Conservation (phyloP, 2,797 vertebrate genomes). For the Pseudopleuronectes americanus region DNA sequence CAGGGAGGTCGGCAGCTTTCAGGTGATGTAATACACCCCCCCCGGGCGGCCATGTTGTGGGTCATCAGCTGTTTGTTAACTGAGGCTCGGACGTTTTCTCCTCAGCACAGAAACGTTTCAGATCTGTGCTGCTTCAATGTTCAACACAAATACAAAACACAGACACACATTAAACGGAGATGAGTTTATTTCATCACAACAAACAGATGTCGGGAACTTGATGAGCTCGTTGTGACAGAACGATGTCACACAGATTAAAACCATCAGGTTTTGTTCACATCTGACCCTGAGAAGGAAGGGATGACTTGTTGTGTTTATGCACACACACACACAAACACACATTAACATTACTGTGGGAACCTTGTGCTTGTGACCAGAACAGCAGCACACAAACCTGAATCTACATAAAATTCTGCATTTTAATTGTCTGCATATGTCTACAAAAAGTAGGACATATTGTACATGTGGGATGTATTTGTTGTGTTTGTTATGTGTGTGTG, state of each 20-base stretch:
- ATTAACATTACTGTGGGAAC: too few relatives aligned
- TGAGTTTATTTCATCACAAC: not conserved
- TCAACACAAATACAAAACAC: too few relatives aligned
- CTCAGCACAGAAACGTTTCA: not conserved
- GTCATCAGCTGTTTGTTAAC: conserved; percentile 15
- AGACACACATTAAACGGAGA: not conserved
- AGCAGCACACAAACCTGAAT: too few relatives aligned
- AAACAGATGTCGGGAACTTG: not conserved
- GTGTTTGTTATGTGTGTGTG: not conserved
- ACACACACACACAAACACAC: too few relatives aligned
- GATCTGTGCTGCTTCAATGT: not conserved
- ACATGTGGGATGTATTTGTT: not conserved
- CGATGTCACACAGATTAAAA: not conserved
- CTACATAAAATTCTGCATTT: too few relatives aligned
- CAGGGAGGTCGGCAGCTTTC: not conserved
- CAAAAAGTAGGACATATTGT: too few relatives aligned
- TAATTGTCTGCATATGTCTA: too few relatives aligned
- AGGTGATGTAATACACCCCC: conserved; percentile 22
- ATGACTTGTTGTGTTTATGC: too few relatives aligned
- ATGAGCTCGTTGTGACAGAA: too few relatives aligned
- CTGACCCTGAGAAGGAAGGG: too few relatives aligned
- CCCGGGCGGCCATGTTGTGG: not conserved
- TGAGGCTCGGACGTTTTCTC: not conserved
- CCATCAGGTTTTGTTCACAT: too few relatives aligned
- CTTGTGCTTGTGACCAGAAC: too few relatives aligned